These are phyloP conservation scores for Sicus ferrugineus DNA, from an alignment of 2,888 invertebrate genomes.

Conservation along the genomic window DNA sequence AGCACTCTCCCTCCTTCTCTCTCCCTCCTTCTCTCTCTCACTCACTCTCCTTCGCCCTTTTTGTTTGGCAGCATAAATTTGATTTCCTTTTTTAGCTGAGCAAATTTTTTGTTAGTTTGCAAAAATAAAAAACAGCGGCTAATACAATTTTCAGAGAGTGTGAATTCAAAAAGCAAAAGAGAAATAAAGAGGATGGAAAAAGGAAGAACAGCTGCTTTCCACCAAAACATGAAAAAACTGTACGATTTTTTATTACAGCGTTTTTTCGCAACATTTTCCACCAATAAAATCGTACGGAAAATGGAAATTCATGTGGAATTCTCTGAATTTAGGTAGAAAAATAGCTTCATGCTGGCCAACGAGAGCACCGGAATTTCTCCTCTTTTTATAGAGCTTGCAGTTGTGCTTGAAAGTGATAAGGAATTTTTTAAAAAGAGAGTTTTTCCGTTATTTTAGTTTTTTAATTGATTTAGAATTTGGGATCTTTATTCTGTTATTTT, in stretches of 20 bases:
- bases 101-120: neutral
- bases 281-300: constrained; percentile 56
- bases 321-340: constrained; percentile 56
- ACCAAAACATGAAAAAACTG: constrained; percentile 13
- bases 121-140: neutral
- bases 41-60: too few species aligned
- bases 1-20: neutral
- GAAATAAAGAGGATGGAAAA: neutral
- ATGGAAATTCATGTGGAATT: constrained; percentile 55
- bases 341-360: constrained; percentile 45
- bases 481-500: too few species aligned
- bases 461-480: neutral
- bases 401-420: neutral
- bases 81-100: neutral
- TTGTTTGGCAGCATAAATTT: too few species aligned
- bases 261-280: constrained; percentile 44
- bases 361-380: constrained; percentile 52
- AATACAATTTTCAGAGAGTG: neutral
- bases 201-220: neutral
- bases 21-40: too few species aligned
- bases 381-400: constrained; percentile 29
- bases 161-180: neutral
- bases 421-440: constrained; percentile 9
- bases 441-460: constrained; percentile 1
- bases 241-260: constrained; percentile 23